phyloP scores from a whole-genome alignment of 1,140 invertebrate species.

The Temnothorax curvispinosus region DNA sequence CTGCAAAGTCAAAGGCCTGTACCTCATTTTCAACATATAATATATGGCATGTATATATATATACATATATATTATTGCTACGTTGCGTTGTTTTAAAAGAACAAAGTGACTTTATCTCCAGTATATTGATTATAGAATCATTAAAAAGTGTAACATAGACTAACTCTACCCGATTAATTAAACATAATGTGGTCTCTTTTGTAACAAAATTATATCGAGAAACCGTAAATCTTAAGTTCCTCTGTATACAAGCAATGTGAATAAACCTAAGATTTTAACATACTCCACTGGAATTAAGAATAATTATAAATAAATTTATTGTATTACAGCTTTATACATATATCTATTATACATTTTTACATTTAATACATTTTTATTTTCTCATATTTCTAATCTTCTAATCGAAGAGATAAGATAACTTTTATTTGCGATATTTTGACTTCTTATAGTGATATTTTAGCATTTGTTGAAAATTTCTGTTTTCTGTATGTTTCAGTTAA shows the following conservation, averaged over 20 bases:
- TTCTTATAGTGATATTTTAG: not conserved
- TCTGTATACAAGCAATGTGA: constrained; percentile 13
- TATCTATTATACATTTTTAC: not conserved
- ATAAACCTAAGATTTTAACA: constrained; percentile 46
- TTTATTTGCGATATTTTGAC: not conserved
- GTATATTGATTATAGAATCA: not conserved
- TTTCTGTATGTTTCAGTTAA: not conserved
- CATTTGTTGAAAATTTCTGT: not conserved
- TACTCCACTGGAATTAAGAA: constrained; percentile 23
- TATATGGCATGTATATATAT: constrained; percentile 3
- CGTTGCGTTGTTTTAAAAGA: constrained; percentile 19
- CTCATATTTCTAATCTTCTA: not conserved
- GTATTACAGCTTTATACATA: not conserved
- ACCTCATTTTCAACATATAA: constrained; percentile 56
- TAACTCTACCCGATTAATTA: not conserved
- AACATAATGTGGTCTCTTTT: constrained; percentile 25
- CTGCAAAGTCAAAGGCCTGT: constrained; percentile 42
- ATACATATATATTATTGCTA: constrained; percentile 37
- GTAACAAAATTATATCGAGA: constrained; percentile 1
- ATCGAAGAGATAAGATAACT: not conserved
- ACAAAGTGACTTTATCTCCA: constrained; percentile 14
- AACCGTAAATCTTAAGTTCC: constrained; percentile 26
- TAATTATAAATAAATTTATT: constrained; percentile 37
- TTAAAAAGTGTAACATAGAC: constrained; percentile 52
- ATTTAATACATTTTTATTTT: not conserved